Evolutionary conservation across 2,888 invertebrate species (phyloP).

Genomic region (Cremastinae sp.): DNA sequence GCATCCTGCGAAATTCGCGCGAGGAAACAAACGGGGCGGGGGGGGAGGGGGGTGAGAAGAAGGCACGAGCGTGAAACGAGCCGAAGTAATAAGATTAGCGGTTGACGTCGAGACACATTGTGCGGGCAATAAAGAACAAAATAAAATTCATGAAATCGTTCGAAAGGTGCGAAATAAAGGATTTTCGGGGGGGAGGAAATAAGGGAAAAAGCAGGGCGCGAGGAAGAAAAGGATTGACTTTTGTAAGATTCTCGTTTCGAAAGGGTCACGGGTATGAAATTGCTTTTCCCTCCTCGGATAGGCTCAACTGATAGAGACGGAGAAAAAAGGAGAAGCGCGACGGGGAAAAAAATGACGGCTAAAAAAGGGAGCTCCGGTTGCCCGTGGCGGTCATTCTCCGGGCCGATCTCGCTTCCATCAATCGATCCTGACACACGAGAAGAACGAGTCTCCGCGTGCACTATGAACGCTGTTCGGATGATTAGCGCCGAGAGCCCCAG

Average conservation of each 20-base stretch:
- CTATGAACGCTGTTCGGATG: slow-evolving; percentile 45
- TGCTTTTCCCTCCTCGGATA: slow-evolving; percentile 41
- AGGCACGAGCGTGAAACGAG: neutral
- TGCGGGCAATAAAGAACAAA: neutral
- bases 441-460: slow-evolving; percentile 14
- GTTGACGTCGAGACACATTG: slow-evolving; percentile 10
- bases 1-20: no score
- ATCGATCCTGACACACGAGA: slow-evolving; percentile 63
- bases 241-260: slow-evolving; percentile 39
- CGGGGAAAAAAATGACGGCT: neutral
- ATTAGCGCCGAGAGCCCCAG: slow-evolving; percentile 64
- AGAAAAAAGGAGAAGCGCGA: neutral
- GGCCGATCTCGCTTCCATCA: slow-evolving; percentile 47
- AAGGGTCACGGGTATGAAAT: slow-evolving; percentile 45
- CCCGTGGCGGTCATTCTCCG: slow-evolving; percentile 48
- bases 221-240: slow-evolving; percentile 23
- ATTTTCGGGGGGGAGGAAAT: neutral
- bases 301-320: slow-evolving; percentile 14
- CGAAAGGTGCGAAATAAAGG: slow-evolving; percentile 23
- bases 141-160: slow-evolving; percentile 28
- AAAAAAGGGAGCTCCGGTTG: slow-evolving; percentile 3
- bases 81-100: slow-evolving; percentile 12
- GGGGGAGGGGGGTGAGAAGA: no score
- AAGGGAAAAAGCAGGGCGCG: neutral
- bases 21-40: no score